Conservation (phyloP, 2,113 vertebrate species). For the Blennius ocellaris region DNA sequence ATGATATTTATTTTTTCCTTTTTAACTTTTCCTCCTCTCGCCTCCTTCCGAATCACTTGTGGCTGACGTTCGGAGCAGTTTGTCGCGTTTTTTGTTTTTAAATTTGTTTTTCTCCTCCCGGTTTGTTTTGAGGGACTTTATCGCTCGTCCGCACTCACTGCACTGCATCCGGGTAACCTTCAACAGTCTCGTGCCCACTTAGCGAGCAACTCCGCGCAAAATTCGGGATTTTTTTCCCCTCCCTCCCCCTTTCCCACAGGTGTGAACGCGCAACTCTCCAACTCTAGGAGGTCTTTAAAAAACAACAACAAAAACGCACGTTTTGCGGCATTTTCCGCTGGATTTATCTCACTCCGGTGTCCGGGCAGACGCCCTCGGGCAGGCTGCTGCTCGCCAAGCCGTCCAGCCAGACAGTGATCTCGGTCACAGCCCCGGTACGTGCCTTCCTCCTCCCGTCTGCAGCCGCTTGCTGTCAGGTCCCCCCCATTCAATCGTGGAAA, state of each 20-base stretch:
- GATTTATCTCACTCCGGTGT: no score
- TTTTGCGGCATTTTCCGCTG: not conserved
- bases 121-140: conserved; percentile 16
- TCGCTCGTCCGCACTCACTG: conserved; percentile 37
- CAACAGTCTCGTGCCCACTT: conserved; percentile 36
- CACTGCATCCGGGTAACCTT: conserved; percentile 51
- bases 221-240: not conserved
- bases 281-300: not conserved
- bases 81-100: conserved; percentile 20
- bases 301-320: no score
- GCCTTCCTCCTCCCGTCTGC: conserved; percentile 25
- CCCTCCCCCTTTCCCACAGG: conserved; percentile 71
- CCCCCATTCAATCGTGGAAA: not conserved
- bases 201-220: conserved; percentile 6
- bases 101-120: no score
- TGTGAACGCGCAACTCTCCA: conserved; percentile 39
- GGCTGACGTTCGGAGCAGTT: not conserved
- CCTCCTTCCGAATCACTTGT: conserved; percentile 19
- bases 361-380: no score
- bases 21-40: not conserved
- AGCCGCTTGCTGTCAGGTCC: conserved; percentile 7
- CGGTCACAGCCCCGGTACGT: conserved; percentile 34
- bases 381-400: not conserved
- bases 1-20: conserved; percentile 9
- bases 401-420: conserved; percentile 33